These are phyloP conservation scores for Acanthosepion pharaonis DNA, from an alignment of 2,888 invertebrate genomes.

Conservation along the genomic window DNA sequence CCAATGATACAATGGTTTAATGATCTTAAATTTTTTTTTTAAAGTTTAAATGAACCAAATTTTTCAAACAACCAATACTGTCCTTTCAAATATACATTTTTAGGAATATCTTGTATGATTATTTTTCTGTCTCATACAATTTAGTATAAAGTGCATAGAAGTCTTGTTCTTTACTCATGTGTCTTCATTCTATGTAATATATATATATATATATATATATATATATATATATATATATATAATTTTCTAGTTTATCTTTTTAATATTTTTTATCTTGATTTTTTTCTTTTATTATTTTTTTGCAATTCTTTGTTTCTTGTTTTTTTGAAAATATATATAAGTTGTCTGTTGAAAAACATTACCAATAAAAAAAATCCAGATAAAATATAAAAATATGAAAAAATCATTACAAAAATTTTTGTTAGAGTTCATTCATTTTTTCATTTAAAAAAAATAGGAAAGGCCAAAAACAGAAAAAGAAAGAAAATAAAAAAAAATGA, in stretches of 20 bases:
- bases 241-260: no score
- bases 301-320: not conserved
- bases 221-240: no score
- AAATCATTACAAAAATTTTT: not conserved
- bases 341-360: not conserved
- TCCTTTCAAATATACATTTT: not conserved
- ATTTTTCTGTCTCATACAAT: not conserved
- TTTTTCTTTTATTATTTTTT: not conserved
- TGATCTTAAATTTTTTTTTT: not conserved
- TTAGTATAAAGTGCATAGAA: constrained; percentile 33
- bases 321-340: constrained; percentile 33
- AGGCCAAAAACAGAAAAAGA: not conserved
- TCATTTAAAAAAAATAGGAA: not conserved
- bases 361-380: not conserved
- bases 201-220: no score
- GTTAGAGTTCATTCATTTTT: not conserved
- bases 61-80: not conserved
- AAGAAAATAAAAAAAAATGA: not conserved
- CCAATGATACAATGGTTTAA: not conserved
- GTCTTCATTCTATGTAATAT: not conserved
- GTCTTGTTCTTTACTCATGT: not conserved
- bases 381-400: constrained; percentile 6
- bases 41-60: constrained; percentile 16
- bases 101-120: no score
- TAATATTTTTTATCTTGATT: no score